phyloP scores from a whole-genome alignment of 2,888 invertebrate genomes.

The Neoaliturus tenellus region DNA sequence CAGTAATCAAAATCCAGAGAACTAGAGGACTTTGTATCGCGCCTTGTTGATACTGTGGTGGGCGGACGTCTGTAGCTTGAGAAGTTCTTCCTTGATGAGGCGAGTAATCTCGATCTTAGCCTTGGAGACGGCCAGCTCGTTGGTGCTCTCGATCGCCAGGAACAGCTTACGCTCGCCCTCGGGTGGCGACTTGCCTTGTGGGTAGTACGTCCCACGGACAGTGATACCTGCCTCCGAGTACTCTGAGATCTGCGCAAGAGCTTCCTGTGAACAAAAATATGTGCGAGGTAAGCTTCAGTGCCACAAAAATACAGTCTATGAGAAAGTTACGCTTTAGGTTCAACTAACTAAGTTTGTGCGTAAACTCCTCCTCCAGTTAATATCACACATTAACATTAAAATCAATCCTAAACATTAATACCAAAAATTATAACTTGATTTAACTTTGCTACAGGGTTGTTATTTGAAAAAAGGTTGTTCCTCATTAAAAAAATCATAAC shows the following conservation, averaged over 20 bases:
- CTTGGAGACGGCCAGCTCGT: slow-evolving; percentile 96
- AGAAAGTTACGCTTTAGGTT: too few species aligned
- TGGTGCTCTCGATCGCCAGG: slow-evolving; percentile 98
- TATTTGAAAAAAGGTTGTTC: too few species aligned
- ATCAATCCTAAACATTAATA: too few species aligned
- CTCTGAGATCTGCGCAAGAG: slow-evolving; percentile 97
- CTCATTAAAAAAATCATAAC: too few species aligned
- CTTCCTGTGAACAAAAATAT: slow-evolving; percentile 80
- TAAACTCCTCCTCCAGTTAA: too few species aligned
- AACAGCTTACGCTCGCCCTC: slow-evolving; percentile 97
- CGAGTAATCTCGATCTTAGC: slow-evolving; percentile 98
- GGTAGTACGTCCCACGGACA: slow-evolving; percentile 97
- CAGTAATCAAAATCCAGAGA: not conserved
- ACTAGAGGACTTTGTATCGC: slow-evolving; percentile 68
- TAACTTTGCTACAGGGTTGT: too few species aligned
- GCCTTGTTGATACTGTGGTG: slow-evolving; percentile 86
- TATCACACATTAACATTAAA: too few species aligned
- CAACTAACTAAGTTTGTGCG: too few species aligned
- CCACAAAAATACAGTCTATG: too few species aligned
- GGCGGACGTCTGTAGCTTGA: slow-evolving; percentile 91
- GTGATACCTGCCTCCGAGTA: slow-evolving; percentile 99
- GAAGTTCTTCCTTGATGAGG: slow-evolving; percentile 97
- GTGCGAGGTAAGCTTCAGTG: too few species aligned
- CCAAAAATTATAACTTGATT: too few species aligned
- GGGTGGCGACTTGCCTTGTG: slow-evolving; percentile 90